Base-by-base conservation (phyloP, 2,888 invertebrate species). In the Rhogogaster chlorosoma region DNA sequence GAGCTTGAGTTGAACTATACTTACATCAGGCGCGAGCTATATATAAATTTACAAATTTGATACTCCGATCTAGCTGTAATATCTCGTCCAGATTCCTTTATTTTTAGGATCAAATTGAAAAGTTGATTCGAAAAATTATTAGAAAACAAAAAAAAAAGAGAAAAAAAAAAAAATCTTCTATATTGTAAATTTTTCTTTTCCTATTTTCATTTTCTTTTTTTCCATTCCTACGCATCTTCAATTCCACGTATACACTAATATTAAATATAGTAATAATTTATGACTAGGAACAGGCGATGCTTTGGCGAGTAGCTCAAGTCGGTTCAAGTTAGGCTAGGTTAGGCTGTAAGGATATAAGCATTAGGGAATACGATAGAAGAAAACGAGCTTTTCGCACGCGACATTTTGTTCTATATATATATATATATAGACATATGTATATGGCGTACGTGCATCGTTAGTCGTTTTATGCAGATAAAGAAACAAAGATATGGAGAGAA, bases 321-420 rank as follows among this genome's bases (percentile, higher is more conserved):
- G 45, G 12, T 45, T 26, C 3, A 26, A 61, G 67, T 83, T 83
- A 67, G 29, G 64, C 45, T 80, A 49, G 49, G 80, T 22, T 61
- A 36, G 32, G 29, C 53, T 36, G 42, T 15, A 22, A 53, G 26
- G 57, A 12, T 45, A 45, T 26, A 22, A 61, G 42, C 71, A 42
- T 42, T 73, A 32, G 29, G 9, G 49, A 49, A 15, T 77, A 53
- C 18, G 22, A 64, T 5, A 38, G 45, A 49, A n/a, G n/a, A n/a
- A n/a, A 83, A 67, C 32, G 83, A 67, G 83, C 67, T 83, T 42
- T 83, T 67, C 42, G 45, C 83, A 83, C 67, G 80, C 80, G 38
- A 83, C 32, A 26, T 22, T 73, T 38, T 73, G 2, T 26, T 38
- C 3, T 71, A 26, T n/a, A 18, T 71, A 36, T n/a, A n/a, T 10